Base-by-base conservation (phyloP, 2,797 vertebrate species). In the Chaenodraco wilsoni region DNA sequence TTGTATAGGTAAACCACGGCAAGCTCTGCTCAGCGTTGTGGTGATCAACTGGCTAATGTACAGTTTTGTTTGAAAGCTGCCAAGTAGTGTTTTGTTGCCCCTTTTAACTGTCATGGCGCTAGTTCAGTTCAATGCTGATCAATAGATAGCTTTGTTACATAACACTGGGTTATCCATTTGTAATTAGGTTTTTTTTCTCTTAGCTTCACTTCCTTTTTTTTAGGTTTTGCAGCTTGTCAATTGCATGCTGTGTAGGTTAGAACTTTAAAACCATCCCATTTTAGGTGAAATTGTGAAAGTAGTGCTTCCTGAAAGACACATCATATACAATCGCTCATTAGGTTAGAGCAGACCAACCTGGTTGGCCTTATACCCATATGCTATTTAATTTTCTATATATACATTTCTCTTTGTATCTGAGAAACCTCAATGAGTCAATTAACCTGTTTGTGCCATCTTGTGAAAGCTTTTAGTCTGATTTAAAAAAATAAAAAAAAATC, bases 161-260 rank as follows among this genome's bases (percentile, higher is more conserved):
- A 37, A 23, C 11, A 56, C 13, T 50, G 9, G 27, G 31, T 1
- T 44, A 14, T 37, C 1, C 37, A 1, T 40, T 11, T 72, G 49
- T 45, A 23, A 55, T 23, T 50, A 1, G 15, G 57, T 3, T n/a
- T 15, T 14, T 65, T 62, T 52, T 76, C 3, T 46, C 16, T 14
- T 48, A 57, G 50, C 87, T 79, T 81, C 63, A 45, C 43, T 86
- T 87, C 75, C 71, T 76, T 17, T 41, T 65, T 27, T 68, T 69
- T 59, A 27, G 44, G 51, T 72, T 86, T 55, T 64, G 44, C 27
- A 44, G 51, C 19, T 21, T 66, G 44, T 41, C 15, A 43, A 11
- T 31, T 19, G 37, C 12, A 45, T 37, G 8, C 12, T 57, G 9
- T 40, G 14, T 23, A 12, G 60, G 19, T 43, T 7, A 9, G 1